phyloP scores from a whole-genome alignment of 2,113 vertebrate species.

The Melanostigma gelatinosum region DNA sequence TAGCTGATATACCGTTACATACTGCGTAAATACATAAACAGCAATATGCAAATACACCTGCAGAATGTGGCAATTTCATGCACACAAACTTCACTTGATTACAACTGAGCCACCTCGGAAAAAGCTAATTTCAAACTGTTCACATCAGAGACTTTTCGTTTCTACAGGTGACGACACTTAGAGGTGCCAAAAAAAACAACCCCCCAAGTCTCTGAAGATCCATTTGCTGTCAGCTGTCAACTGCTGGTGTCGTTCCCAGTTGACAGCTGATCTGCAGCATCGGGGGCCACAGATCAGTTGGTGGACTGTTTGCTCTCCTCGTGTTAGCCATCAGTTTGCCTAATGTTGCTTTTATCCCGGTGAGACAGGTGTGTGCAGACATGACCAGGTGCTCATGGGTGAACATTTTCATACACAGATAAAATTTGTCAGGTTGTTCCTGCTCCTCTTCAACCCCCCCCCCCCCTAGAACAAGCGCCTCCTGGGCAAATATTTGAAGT shows the following conservation, averaged over 20 bases:
- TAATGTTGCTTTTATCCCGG: constrained; percentile 7
- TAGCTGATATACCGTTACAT: not conserved
- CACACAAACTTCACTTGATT: not conserved
- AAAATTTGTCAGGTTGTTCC: constrained; percentile 13
- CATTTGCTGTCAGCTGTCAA: constrained; percentile 41
- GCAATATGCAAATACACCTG: not conserved
- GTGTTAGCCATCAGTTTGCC: not conserved
- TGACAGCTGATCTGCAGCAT: constrained; percentile 34
- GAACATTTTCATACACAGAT: constrained; percentile 35
- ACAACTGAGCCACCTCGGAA: not conserved
- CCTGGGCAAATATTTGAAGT: constrained; percentile 88
- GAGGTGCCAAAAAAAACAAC: constrained; percentile 10
- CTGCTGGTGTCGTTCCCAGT: constrained; percentile 32
- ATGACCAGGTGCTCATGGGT: not conserved
- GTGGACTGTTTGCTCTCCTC: constrained; percentile 8
- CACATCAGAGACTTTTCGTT: not conserved
- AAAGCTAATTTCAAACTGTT: not conserved
- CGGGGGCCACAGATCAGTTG: constrained; percentile 22
- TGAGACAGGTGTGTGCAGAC: constrained; percentile 43
- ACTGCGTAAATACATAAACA: not conserved
- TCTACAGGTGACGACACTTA: constrained; percentile 6
- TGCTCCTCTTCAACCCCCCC: not conserved
- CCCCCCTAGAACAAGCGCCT: constrained; percentile 67
- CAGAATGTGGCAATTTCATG: not conserved
- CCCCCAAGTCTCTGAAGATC: constrained; percentile 16